phyloP scores from a whole-genome alignment of 2,888 invertebrate genomes.

The Cyaniris semiargus region DNA sequence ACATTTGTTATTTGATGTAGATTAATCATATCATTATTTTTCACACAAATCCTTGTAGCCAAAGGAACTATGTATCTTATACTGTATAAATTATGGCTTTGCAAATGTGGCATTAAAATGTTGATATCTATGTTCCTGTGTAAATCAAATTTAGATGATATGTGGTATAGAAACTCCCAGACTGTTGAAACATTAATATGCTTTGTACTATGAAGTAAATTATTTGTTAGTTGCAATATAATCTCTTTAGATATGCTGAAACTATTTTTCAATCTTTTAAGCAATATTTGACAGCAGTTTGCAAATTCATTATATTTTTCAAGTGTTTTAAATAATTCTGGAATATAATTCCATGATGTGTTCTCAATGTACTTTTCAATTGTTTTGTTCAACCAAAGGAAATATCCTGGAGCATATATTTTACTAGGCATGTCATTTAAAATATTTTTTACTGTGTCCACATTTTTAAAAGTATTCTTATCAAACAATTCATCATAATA shows the following conservation, averaged over 20 bases:
- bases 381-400: constrained; percentile 56
- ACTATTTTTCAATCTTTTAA: constrained; percentile 50
- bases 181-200: constrained; percentile 45
- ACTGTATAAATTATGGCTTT: constrained; percentile 49
- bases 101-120: constrained; percentile 45
- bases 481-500: constrained; percentile 52
- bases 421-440: constrained; percentile 49
- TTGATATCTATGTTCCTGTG: constrained; percentile 42
- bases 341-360: constrained; percentile 51
- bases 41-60: constrained; percentile 50
- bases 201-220: constrained; percentile 45
- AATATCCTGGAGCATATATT: constrained; percentile 52
- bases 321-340: constrained; percentile 49
- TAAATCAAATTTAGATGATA: constrained; percentile 51
- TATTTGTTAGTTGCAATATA: constrained; percentile 47
- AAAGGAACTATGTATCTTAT: constrained; percentile 62
- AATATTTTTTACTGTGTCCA: constrained; percentile 45
- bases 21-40: constrained; percentile 40
- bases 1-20: constrained; percentile 49
- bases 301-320: constrained; percentile 54
- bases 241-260: constrained; percentile 43
- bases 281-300: constrained; percentile 51
- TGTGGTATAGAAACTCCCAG: constrained; percentile 62
- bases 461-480: constrained; percentile 38
- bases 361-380: constrained; percentile 50